These are phyloP conservation scores for Acrocephalus kingi DNA, from an alignment of 2,113 vertebrate species.

Conservation along the genomic window DNA sequence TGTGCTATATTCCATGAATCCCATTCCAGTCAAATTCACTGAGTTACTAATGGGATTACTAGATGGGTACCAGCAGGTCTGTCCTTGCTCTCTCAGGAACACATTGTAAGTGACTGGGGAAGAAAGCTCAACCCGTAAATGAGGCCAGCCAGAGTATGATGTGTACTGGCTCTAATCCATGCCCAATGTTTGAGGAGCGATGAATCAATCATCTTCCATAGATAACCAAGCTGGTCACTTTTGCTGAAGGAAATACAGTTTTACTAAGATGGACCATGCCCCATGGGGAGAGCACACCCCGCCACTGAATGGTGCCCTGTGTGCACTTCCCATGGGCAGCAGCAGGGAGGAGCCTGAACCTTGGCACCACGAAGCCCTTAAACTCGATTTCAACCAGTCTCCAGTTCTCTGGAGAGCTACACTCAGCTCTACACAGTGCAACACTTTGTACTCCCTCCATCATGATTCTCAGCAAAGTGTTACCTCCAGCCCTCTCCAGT, in stretches of 20 bases:
- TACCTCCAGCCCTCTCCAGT: neutral
- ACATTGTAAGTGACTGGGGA: neutral
- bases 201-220: neutral
- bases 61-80: neutral
- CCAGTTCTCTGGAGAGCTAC: neutral
- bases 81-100: neutral
- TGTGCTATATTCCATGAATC: neutral
- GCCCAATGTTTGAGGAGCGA: fast-evolving
- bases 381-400: neutral
- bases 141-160: neutral
- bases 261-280: neutral
- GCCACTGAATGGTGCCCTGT: neutral
- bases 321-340: neutral
- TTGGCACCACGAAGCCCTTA: neutral
- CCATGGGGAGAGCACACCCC: neutral
- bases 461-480: neutral
- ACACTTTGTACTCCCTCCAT: neutral
- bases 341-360: neutral
- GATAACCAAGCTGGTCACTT: neutral
- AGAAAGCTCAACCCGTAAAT: neutral
- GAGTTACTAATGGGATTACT: neutral
- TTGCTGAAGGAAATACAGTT: neutral
- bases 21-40: neutral
- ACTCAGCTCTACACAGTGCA: neutral
- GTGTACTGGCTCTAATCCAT: neutral